Base-by-base conservation (phyloP, 2,113 vertebrate genomes). In the Notechis scutatus region DNA sequence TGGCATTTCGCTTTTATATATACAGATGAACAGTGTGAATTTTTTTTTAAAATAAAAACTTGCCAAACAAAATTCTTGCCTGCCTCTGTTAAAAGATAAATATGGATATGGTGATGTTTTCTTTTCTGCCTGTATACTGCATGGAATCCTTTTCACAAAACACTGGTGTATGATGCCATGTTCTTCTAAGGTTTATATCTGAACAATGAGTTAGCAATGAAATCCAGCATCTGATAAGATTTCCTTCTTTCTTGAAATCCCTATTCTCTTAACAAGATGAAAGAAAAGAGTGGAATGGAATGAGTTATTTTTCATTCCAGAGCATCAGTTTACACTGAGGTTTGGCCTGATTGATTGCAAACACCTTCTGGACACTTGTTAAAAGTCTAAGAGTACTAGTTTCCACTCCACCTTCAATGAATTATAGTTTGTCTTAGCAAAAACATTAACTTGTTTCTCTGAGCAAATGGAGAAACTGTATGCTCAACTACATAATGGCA, bases 281-380 rank as follows among this genome's bases (percentile, higher is more conserved):
- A 91, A 92, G 56, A 55, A 87, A 85, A 89, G 85, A 54, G 55
- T 7, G n/a, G 61, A 90, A 87, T 21, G 81, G 88, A 92, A 50
- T 20, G 81, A 94, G 47, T 86, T 90, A 90, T 94, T 92, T 94
- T 81, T 94, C 93, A 90, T 88, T 92, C 88, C 26, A 26, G 74
- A 92, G 50, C 29, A 87, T 57, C 69, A 69, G 56, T 69, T 94
- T 90, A 92, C 91, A 94, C 87, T 52, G 56, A 24, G 56, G 45
- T 69, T 86, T 69, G 88, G 86, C 47, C 88, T 92, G 93, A 94
- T 92, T 87, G 93, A 92, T 94, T 87, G 91, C 91, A 92, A 90
- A 87, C 59, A 89, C 57, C 88, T 92, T 45, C 91, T n/a, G 91
- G 91, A 90, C 74, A 94, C 91, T 92, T 92, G 91, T 92, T 92